Percentiles rank a stretch among this genome's conserved stretches.
Conservation (phyloP, 2,797 vertebrate genomes). For the Etheostoma perlongum region DNA sequence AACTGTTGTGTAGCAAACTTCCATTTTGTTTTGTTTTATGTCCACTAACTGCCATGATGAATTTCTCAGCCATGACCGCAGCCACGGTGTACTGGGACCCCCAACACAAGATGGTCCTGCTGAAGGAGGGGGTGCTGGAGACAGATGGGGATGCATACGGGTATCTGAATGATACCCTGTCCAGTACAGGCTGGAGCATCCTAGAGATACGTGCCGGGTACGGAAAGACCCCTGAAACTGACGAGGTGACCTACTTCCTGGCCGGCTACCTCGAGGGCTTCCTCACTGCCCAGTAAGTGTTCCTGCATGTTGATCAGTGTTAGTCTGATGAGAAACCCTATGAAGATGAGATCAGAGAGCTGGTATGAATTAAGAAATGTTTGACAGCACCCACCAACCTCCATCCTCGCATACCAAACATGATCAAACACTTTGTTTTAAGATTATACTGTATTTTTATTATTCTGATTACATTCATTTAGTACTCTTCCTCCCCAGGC, state of each 20-base stretch:
- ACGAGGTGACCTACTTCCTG: conserved; percentile 88
- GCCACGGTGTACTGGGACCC: conserved; percentile 90
- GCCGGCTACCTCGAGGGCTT: conserved; percentile 94
- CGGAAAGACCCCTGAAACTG: conserved; percentile 79
- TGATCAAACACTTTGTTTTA: neutral
- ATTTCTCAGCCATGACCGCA: conserved; percentile 65
- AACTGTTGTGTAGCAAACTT: neutral
- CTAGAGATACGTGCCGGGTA: conserved; percentile 92
- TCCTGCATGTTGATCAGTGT: neutral
- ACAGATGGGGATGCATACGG: conserved; percentile 88
- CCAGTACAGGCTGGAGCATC: conserved; percentile 89
- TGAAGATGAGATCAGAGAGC: neutral
- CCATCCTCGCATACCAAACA: neutral
- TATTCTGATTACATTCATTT: neutral
- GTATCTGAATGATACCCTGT: conserved; percentile 89
- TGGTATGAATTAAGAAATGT: neutral
- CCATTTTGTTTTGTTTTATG: neutral
- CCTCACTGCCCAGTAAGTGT: conserved; percentile 90
- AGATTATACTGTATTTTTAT: neutral
- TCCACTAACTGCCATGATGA: neutral
- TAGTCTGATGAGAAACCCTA: neutral
- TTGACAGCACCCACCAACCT: neutral
- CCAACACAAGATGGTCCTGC: conserved; percentile 76
- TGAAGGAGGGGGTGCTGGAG: conserved; percentile 87
- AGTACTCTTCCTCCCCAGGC: conserved; percentile 75